Evolutionary conservation across 1,140 invertebrate genomes (phyloP).

Genomic region (Drosophila sucinea): DNA sequence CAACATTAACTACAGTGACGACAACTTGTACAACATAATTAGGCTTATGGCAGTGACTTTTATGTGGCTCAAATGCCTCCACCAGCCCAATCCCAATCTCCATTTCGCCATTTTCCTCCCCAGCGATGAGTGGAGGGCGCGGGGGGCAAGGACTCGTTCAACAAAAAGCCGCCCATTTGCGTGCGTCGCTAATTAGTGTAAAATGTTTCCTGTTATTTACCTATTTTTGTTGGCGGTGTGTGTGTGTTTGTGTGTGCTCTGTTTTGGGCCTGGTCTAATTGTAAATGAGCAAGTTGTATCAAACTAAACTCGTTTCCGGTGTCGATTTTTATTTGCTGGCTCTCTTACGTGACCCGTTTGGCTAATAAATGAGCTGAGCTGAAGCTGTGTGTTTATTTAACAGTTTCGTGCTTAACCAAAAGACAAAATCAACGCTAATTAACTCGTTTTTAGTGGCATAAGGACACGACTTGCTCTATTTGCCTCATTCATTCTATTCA

Average conservation of each 20-base stretch:
- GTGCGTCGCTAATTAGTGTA: slow-evolving; percentile 81
- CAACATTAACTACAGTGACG: slow-evolving; percentile 49
- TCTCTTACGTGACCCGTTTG: slow-evolving; percentile 70
- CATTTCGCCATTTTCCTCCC: not conserved
- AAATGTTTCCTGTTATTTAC: slow-evolving; percentile 82
- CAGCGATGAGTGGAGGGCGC: slow-evolving; percentile 16
- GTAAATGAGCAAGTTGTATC: slow-evolving; percentile 54
- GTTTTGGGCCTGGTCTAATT: slow-evolving; percentile 51
- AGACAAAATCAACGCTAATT: slow-evolving; percentile 77
- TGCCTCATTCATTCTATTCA: slow-evolving; percentile 42
- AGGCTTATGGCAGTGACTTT: slow-evolving; percentile 76
- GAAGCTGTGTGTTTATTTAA: slow-evolving; percentile 59
- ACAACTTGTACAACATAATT: slow-evolving; percentile 76
- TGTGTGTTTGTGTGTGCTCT: slow-evolving; percentile 24
- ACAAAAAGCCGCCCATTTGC: slow-evolving; percentile 67
- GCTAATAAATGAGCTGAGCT: slow-evolving; percentile 64
- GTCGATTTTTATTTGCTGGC: slow-evolving; percentile 75
- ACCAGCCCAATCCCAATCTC: not conserved
- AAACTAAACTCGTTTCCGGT: slow-evolving; percentile 68
- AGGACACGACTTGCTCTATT: slow-evolving; percentile 31
- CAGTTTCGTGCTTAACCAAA: slow-evolving; percentile 67
- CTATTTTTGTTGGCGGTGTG: slow-evolving; percentile 56
- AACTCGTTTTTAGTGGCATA: slow-evolving; percentile 56
- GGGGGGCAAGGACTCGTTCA: not conserved
- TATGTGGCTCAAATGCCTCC: slow-evolving; percentile 31